Base-by-base conservation (phyloP, 2,113 vertebrate species). In the Proteles cristata region DNA sequence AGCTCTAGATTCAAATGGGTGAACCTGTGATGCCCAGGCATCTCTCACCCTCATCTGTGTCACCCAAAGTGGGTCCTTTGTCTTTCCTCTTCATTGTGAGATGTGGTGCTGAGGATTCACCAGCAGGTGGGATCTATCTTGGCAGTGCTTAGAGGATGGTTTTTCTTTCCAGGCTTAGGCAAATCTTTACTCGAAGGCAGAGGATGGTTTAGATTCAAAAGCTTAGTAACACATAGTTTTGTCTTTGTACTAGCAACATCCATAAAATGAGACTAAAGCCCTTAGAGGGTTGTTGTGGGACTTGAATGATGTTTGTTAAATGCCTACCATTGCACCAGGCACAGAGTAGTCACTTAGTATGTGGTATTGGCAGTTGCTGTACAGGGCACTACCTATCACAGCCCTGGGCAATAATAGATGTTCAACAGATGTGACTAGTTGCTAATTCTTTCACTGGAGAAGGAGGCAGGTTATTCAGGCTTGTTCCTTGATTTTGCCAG, bases 401-500 rank as follows among this genome's bases (percentile, higher is more conserved):
- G 66, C 61, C 61, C 74, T n/a, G 4, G 9, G 45, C 33, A 48
- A 66, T 82, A 39, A 69, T 0, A 45, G 31, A 91, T 92, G 39
- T n/a, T 31, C 61, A 86, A 0, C n/a, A 83, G 66, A 84, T 43
- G 8, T 58, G 39, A 82, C 5, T 45, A 45, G 69, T 79, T 68
- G 55, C 25, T 88, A 53, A 63, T 43, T 84, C 65, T 80, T 58
- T 94, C 45, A 58, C 33, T 61, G 39, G 21, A 76, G 65, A 93
- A 26, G 63, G 48, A 87, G 53, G 53, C 21, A 23, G 28, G 6
- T 11, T 79, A 50, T 91, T 65, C 50, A 35, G 35, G 26, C 31
- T 63, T 95, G 31, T 83, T 90, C 14, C 65, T 94, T 94, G 89
- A 90, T 94, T 88, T 92, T 88, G 8, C 65, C 73, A 63, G 68